Percentiles rank a stretch among this genome's conserved stretches.
Evolutionary conservation across 2,888 invertebrate species (phyloP).

Genomic region (Barypeithes pellucidus): DNA sequence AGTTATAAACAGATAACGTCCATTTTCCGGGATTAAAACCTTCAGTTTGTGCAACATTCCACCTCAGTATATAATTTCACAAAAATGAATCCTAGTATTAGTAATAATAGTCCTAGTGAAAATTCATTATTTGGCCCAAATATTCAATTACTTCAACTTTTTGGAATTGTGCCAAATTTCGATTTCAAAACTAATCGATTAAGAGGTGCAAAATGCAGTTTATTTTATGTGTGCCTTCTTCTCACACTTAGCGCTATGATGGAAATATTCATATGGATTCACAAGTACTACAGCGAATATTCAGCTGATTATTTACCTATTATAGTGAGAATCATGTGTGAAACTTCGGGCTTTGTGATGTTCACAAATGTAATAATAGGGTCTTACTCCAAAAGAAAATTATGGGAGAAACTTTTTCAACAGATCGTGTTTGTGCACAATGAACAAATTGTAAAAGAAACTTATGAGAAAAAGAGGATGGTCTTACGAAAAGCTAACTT

Average conservation of each 20-base stretch:
- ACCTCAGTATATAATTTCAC: neutral
- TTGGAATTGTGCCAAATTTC: conserved; percentile 47
- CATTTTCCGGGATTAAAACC: neutral
- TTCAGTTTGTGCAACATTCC: neutral
- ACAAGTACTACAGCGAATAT: conserved; percentile 49
- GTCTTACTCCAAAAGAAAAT: conserved; percentile 46
- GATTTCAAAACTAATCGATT: conserved; percentile 43
- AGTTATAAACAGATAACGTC: neutral
- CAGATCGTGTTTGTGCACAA: conserved; percentile 42
- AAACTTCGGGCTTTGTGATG: conserved; percentile 42
- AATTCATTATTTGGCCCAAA: conserved; percentile 42
- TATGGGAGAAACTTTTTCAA: conserved; percentile 49
- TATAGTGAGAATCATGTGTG: conserved; percentile 43
- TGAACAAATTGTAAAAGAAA: conserved; percentile 43
- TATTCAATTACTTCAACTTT: conserved; percentile 39
- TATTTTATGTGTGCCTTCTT: conserved; percentile 36
- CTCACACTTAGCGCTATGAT: conserved; percentile 21
- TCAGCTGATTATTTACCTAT: conserved; percentile 43
- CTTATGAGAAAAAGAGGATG: conserved; percentile 32
- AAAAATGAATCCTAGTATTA: neutral
- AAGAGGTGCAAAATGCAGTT: conserved; percentile 19
- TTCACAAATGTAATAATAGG: conserved; percentile 41
- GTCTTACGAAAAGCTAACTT: conserved; percentile 41
- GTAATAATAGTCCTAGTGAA: neutral
- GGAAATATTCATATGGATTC: conserved; percentile 50